Evolutionary conservation across 1,140 invertebrate genomes (phyloP), one percentile per base, ranked within the genome.

Genomic region (Ostrea denselamellosa): DNA sequence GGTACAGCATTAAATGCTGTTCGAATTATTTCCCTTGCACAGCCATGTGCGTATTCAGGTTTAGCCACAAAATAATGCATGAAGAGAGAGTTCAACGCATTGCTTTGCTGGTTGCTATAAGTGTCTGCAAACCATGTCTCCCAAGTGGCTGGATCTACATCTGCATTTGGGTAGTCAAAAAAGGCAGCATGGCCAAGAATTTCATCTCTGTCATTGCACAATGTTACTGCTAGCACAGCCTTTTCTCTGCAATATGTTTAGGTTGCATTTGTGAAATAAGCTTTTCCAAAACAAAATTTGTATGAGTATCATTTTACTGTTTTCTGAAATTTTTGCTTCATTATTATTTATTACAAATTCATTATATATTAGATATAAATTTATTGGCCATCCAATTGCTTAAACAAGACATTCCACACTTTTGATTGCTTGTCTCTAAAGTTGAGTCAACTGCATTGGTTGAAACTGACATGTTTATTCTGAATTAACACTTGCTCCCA

Each of bases 61-160:
- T 94, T 94, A 2, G 94, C 92, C 44, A 95, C 94, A 92, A 95
- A 95, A 83, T 93, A 95, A 86, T 95, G 94, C 90, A 95, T 85
- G 85, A 94, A 95, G 2, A 95, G 89, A 22, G 93, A 92, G 89
- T 95, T 95, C 2, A 95, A 89, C 10, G 94, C 89, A 58, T 89
- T 92, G 68, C 84, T 17, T 9, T 52, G 88, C 58, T 93, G 90
- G 54, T 86, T 88, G 52, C 92, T 90, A 89, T 94, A 94, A n/a
- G 88, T 81, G 19, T 85, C 88, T 54, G 89, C 90, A 44, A 95
- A 85, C 94, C 93, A 95, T 0, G 88, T 85, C 85, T 94, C 93
- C 94, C 94, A 95, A 14, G 91, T 89, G 9, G 92, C 92, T 68
- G 91, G 89, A 85, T 94, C 92, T 44, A 95, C 92, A 86, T 90